Percentiles rank a stretch among this genome's conserved stretches.
Evolutionary conservation across 2,888 invertebrate species (phyloP).

Genomic region (Dorcus hopei): DNA sequence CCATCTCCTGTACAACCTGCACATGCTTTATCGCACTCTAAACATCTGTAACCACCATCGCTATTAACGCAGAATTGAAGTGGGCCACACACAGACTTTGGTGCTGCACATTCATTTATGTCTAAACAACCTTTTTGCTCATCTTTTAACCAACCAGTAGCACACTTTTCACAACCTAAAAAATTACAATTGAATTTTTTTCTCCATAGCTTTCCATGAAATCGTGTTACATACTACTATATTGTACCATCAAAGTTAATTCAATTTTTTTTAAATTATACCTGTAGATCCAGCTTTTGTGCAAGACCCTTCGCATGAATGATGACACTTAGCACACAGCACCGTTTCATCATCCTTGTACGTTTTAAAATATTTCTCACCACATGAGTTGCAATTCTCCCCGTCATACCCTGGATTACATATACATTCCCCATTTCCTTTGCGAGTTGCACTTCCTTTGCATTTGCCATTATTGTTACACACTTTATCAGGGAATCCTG

Average conservation of each 20-base stretch:
- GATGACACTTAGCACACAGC: constrained; percentile 75
- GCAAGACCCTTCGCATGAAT: constrained; percentile 74
- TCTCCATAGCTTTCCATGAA: no score
- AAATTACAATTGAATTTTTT: neutral
- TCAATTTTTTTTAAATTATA: neutral
- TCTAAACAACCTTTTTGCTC: constrained; percentile 78
- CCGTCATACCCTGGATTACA: constrained; percentile 84
- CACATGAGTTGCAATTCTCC: constrained; percentile 74
- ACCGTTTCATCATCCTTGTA: constrained; percentile 72
- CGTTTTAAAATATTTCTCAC: constrained; percentile 67
- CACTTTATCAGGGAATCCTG: constrained; percentile 67
- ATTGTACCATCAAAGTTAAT: no score
- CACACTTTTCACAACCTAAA: constrained; percentile 61
- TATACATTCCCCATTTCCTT: constrained; percentile 87
- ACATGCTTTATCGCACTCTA: constrained; percentile 83
- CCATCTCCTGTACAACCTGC: constrained; percentile 83
- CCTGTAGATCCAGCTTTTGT: constrained; percentile 59
- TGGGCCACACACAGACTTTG: constrained; percentile 53
- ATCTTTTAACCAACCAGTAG: constrained; percentile 70
- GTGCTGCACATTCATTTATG: constrained; percentile 75
- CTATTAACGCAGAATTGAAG: constrained; percentile 87
- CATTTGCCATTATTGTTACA: constrained; percentile 81
- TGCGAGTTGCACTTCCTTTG: constrained; percentile 82
- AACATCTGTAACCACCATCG: constrained; percentile 78
- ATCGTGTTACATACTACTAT: no score